Evolutionary conservation across 2,888 invertebrate species (phyloP).

Genomic region (Harpalus rubripes): DNA sequence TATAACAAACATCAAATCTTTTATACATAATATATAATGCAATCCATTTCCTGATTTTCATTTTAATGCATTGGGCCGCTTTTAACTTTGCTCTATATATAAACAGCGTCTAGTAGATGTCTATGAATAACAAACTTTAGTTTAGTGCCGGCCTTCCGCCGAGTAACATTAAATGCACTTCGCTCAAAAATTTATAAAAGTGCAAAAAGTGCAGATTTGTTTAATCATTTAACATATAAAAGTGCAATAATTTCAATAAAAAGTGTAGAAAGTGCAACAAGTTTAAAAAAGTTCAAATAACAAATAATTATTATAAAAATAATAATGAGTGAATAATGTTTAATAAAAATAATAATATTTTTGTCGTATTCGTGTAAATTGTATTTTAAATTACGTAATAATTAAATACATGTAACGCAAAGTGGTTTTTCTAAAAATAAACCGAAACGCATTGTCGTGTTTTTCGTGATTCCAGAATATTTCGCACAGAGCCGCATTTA

Average conservation of each 20-base stretch:
- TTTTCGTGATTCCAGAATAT: slow-evolving; percentile 19
- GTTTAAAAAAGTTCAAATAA: background rate
- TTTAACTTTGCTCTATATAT: background rate
- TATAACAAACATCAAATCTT: too few species aligned
- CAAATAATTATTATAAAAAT: background rate
- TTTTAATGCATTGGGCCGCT: background rate
- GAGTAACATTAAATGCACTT: background rate
- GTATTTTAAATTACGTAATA: too few species aligned
- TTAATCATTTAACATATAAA: too few species aligned
- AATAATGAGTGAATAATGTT: background rate
- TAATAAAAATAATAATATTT: background rate
- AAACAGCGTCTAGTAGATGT: background rate
- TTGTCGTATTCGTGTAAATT: too few species aligned
- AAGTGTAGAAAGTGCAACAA: too few species aligned
- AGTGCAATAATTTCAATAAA: too few species aligned
- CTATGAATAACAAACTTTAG: background rate
- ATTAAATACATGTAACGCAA: too few species aligned
- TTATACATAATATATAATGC: background rate
- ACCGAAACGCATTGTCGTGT: background rate
- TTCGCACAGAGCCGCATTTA: slow-evolving; percentile 11
- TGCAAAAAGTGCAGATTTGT: too few species aligned
- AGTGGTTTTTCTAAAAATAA: background rate
- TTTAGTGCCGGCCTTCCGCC: background rate
- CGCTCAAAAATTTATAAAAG: background rate
- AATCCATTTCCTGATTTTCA: background rate